These are phyloP conservation scores for Synaphobranchus kaupii DNA, from an alignment of 2,797 vertebrate species.

Conservation along the genomic window DNA sequence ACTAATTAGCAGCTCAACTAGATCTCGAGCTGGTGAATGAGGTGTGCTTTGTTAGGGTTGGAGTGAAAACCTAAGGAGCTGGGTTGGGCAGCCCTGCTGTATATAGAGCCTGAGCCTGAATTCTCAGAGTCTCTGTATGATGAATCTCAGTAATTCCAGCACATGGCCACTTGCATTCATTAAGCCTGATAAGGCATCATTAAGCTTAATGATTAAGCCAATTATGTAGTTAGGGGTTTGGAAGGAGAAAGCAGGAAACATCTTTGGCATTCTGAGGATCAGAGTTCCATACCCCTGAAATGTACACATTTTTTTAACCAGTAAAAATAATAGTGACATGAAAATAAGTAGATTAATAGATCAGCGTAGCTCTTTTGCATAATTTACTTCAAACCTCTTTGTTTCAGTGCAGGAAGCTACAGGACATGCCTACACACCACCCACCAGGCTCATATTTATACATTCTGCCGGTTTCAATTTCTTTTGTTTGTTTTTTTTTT, in stretches of 20 bases:
- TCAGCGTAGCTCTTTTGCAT: background rate
- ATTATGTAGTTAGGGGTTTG: conserved; percentile 6
- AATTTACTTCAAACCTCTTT: background rate
- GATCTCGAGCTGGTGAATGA: too few species aligned
- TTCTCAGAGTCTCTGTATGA: background rate
- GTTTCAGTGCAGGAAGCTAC: background rate
- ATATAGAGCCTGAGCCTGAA: background rate
- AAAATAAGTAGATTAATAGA: background rate
- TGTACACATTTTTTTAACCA: background rate
- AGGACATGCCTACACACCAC: background rate
- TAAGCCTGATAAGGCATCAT: background rate
- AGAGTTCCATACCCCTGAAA: background rate
- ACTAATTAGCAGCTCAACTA: too few species aligned
- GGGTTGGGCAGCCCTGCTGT: background rate
- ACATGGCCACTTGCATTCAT: background rate
- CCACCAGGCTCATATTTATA: background rate
- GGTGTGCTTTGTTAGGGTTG: too few species aligned
- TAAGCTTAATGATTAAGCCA: conserved; percentile 6
- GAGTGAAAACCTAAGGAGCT: too few species aligned
- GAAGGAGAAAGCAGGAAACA: background rate
- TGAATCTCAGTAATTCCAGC: background rate
- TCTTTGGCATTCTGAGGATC: background rate
- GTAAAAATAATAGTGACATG: background rate
- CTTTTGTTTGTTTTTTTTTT: background rate
- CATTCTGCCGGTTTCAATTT: background rate